Evolutionary conservation across 2,888 invertebrate species (phyloP), one percentile per base, ranked within the genome.

Genomic region (Chrysopilus asiliformis): DNA sequence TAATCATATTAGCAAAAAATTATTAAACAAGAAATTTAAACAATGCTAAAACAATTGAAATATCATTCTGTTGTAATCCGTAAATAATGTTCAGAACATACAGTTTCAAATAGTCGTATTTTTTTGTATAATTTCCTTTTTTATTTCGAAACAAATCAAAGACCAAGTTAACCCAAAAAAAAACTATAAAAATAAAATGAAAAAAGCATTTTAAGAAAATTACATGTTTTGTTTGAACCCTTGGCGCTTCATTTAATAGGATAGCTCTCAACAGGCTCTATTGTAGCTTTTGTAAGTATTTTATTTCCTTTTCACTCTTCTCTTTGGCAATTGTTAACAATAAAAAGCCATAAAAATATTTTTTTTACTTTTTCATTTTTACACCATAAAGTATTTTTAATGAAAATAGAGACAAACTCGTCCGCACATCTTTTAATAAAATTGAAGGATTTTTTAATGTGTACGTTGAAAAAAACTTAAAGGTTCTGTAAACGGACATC

Each of bases 211-310:
- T 74, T 66, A 64, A 65, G 74, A 74, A 76, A 71, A 74, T 74
- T 75, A 76, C 71, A 75, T 72, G 76, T 77, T 75, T 75, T 68
- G 66, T 75, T 74, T 77, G 71, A 76, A 57, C 57, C 57, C 58
- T 54, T 60, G 58, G 57, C 59, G 59, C 60, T 60, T 59, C 60
- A 61, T 61, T 60, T 49, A 55, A 58, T 60, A 61, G 60, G 60
- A 60, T 61, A 60, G 60, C 60, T 58, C 54, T 59, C 60, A 52
- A 57, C 52, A 55, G 59, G 60, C 59, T 58, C 59, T 60, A 54
- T 58, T 56, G 57, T 60, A 60, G 59, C 59, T 60, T 31, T 60
- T 60, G 59, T 60, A 60, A 58, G 59, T 60, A 60, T 57, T 60
- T 58, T 60, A 51, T 57, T 58, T 60, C 56, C 47, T 55, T 53